Evolutionary conservation across 2,888 invertebrate genomes (phyloP).

Genomic region (Malthinus seriepunctatus): DNA sequence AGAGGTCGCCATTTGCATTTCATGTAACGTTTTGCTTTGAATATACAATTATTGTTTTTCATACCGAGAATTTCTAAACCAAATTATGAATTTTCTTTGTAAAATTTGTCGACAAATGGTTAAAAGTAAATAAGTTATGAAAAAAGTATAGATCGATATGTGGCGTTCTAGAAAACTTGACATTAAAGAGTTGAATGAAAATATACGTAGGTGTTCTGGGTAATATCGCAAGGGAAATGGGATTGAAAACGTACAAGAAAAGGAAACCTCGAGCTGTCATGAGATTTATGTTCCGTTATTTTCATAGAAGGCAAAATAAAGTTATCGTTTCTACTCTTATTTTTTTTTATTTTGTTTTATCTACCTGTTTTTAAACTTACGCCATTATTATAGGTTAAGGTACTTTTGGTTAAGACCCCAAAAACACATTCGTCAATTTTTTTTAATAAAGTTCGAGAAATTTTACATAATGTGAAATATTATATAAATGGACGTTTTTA

Average conservation of each 20-base stretch:
- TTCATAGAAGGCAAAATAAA: constrained; percentile 46
- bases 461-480: too few relatives aligned
- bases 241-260: constrained; percentile 30
- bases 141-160: neutral
- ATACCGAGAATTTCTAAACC: neutral
- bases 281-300: constrained; percentile 48
- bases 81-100: too few relatives aligned
- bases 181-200: constrained; percentile 3
- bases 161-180: constrained; percentile 2
- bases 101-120: constrained; percentile 2
- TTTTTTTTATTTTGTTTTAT: neutral
- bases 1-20: constrained; percentile 37
- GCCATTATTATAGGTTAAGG: neutral
- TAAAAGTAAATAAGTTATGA: constrained; percentile 1
- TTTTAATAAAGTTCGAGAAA: too few relatives aligned
- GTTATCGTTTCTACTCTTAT: constrained; percentile 15
- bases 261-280: constrained; percentile 32
- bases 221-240: constrained; percentile 10
- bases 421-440: too few relatives aligned
- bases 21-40: constrained; percentile 34
- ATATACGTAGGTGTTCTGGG: constrained; percentile 3
- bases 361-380: constrained; percentile 2
- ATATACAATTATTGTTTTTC: constrained; percentile 35
- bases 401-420: too few relatives aligned
- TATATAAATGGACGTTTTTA: too few relatives aligned